Evolutionary conservation across 2,888 invertebrate species (phyloP).

Genomic region (Rhimphoctona megacephalus): DNA sequence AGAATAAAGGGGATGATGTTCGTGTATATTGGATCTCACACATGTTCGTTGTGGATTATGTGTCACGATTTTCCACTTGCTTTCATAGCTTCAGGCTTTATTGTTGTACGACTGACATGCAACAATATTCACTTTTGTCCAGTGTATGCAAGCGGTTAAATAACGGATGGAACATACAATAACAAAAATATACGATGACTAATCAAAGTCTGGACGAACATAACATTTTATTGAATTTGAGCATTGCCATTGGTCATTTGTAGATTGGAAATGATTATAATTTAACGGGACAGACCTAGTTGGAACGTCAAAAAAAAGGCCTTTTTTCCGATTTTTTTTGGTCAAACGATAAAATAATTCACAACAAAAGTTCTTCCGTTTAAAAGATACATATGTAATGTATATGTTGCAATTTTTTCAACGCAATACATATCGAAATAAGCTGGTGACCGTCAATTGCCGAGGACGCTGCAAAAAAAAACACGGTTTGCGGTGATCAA

Average conservation of each 20-base stretch:
- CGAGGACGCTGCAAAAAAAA: no score
- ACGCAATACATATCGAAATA: no score
- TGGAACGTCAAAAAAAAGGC: no score
- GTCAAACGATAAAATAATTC: no score
- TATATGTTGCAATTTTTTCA: no score
- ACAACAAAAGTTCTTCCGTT: no score
- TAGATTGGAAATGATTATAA: background rate
- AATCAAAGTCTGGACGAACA: background rate
- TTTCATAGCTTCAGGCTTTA: background rate
- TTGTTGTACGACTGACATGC: background rate
- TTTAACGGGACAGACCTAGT: no score
- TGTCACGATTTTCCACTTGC: slow-evolving; percentile 44
- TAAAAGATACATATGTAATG: no score
- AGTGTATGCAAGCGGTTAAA: background rate
- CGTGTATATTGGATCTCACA: slow-evolving; percentile 54
- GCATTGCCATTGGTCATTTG: background rate
- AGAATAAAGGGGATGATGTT: slow-evolving; percentile 62
- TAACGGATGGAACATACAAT: background rate
- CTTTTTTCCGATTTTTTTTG: no score
- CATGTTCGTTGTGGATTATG: slow-evolving; percentile 52
- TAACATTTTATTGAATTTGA: background rate
- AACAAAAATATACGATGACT: background rate
- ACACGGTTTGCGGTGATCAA: no score
- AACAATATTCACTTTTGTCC: background rate
- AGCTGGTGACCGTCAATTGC: no score